Conservation (phyloP, 2,113 vertebrate species). For the Amazona guildingii region DNA sequence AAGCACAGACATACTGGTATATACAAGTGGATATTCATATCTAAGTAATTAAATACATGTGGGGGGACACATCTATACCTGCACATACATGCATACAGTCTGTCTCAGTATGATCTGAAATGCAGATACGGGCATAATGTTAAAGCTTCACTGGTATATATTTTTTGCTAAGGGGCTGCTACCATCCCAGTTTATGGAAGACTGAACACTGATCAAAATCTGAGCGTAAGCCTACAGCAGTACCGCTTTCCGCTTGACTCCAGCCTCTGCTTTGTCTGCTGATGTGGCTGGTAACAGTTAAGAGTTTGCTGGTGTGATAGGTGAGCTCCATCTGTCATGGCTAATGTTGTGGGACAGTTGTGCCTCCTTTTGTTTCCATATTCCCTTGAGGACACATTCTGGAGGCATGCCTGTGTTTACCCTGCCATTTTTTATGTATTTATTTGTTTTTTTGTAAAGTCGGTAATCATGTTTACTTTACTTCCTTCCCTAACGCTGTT, state of each 20-base stretch:
- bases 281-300: constrained; percentile 21
- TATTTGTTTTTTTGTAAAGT: background rate
- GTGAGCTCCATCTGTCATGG: constrained; percentile 70
- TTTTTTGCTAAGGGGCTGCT: background rate
- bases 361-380: constrained; percentile 69
- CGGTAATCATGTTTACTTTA: constrained; percentile 69
- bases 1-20: background rate
- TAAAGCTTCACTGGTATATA: background rate
- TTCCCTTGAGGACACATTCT: constrained; percentile 70
- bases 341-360: constrained; percentile 68
- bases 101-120: background rate
- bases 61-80: background rate
- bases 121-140: accelerated
- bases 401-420: constrained; percentile 70
- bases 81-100: background rate
- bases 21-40: background rate
- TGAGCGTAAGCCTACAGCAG: background rate
- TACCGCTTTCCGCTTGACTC: constrained; percentile 18
- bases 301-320: constrained; percentile 66
- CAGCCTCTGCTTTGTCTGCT: constrained; percentile 41
- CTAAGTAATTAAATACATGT: background rate
- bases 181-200: background rate
- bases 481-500: constrained; percentile 68
- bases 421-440: constrained; percentile 13
- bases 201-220: constrained; percentile 1